Percentiles rank a stretch among this genome's conserved stretches.
Conservation (phyloP, 2,797 vertebrate species). For the Eulemur coronatus region DNA sequence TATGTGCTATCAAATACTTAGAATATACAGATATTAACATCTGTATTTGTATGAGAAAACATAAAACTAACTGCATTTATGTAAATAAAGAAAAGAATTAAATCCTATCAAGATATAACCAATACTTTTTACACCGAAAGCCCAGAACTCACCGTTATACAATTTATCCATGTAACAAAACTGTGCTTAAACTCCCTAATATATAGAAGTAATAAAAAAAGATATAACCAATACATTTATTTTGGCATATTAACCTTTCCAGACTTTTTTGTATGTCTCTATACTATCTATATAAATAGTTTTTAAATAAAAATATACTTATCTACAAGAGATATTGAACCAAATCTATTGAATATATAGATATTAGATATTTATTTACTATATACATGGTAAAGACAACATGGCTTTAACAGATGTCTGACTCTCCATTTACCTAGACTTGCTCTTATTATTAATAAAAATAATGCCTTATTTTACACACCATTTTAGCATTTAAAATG, state of each 20-base stretch:
- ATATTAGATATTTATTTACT: no score
- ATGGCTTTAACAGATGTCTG: neutral
- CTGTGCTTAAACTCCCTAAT: neutral
- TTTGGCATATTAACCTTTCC: neutral
- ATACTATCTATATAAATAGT: neutral
- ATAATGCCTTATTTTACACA: neutral
- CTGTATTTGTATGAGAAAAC: neutral
- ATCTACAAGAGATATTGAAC: neutral
- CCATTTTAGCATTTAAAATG: neutral
- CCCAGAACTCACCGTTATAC: no score
- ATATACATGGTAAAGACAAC: neutral
- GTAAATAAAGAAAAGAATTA: neutral
- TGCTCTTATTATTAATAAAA: neutral
- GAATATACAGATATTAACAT: neutral
- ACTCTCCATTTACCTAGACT: neutral
- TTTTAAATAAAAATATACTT: conserved; percentile 32
- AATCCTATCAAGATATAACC: neutral
- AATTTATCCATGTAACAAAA: neutral
- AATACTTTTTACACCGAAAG: no score
- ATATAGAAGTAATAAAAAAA: neutral
- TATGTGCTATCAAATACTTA: neutral
- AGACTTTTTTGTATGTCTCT: neutral
- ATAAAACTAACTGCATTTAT: neutral
- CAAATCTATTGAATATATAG: neutral
- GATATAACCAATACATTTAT: neutral